A percentile compares a stretch with the other conserved stretches of the same genome.
Evolutionary conservation across 37 sponge, comb jelly and placozoan species (phyloP).

Genomic region (Halisarca cf. caerulea): DNA sequence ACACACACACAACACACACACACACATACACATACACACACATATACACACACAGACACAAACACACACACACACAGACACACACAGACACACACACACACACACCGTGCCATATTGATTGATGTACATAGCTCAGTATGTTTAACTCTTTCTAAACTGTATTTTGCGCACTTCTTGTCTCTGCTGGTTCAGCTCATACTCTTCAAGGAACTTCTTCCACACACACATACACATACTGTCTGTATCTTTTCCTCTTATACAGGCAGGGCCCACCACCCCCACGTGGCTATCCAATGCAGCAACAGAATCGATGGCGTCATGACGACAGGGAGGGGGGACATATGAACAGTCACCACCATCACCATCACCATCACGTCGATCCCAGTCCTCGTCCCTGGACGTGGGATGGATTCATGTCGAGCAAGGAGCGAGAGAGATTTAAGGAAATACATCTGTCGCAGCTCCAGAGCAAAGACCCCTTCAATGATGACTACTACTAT

Average conservation of each 20-base stretch:
- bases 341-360: not conserved
- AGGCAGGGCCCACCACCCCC: not conserved
- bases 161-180: too few species aligned
- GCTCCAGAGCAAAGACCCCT: conserved; percentile 55
- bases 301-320: not conserved
- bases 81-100: conserved; percentile 23
- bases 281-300: not conserved
- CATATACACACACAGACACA: conserved; percentile 38
- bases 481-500: conserved; percentile 89
- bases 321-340: not conserved
- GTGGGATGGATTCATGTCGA: conserved; percentile 67
- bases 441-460: conserved; percentile 84
- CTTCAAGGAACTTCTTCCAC: conserved; percentile 45
- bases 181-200: conserved; percentile 48
- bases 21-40: conserved; percentile 62
- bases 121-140: too few species aligned
- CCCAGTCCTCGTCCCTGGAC: not conserved
- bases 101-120: conserved; percentile 22
- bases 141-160: too few species aligned
- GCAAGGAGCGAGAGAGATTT: conserved; percentile 88
- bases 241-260: not conserved
- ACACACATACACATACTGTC: not conserved
- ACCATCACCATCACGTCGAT: not conserved
- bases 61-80: not conserved
- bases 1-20: conserved; percentile 25